Evolutionary conservation across 2,113 vertebrate species (phyloP).

Genomic region (Chaenogobius annularis): DNA sequence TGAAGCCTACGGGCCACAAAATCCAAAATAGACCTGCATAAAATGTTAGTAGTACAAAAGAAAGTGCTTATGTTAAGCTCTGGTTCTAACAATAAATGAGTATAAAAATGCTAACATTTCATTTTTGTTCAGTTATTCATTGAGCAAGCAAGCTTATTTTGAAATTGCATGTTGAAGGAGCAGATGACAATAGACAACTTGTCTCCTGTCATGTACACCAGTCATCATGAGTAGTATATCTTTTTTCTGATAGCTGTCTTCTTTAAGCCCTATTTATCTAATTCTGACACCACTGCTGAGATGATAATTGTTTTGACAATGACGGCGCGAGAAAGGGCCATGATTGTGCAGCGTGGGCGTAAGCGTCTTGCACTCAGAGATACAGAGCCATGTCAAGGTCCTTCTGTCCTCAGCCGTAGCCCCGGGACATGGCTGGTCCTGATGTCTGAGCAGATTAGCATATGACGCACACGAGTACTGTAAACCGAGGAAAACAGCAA

Average conservation of each 20-base stretch:
- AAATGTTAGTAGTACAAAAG: too few relatives aligned
- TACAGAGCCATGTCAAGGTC: constrained; percentile 63
- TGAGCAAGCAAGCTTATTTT: too few relatives aligned
- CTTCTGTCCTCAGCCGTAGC: constrained; percentile 64
- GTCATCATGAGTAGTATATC: constrained; percentile 18
- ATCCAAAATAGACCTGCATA: too few relatives aligned
- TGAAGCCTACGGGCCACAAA: too few relatives aligned
- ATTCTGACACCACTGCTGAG: constrained; percentile 29
- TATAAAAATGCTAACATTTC: too few relatives aligned
- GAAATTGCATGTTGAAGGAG: too few relatives aligned
- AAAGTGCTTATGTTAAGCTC: too few relatives aligned
- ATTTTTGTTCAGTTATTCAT: too few relatives aligned
- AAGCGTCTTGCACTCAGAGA: constrained; percentile 49
- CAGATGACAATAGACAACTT: neutral
- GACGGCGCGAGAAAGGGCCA: constrained; percentile 35
- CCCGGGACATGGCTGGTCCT: constrained; percentile 60
- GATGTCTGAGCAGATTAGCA: constrained; percentile 72
- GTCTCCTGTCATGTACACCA: constrained; percentile 9
- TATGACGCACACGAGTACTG: constrained; percentile 39
- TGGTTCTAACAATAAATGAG: too few relatives aligned
- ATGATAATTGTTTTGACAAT: constrained; percentile 66
- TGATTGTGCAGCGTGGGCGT: constrained; percentile 39
- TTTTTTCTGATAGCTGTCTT: constrained; percentile 27
- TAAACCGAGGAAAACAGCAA: neutral
- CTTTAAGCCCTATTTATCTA: constrained; percentile 47